Evolutionary conservation across 2,797 vertebrate species (phyloP), one percentile per base, ranked within the genome.

Genomic region (Megaceryle alcyon): DNA sequence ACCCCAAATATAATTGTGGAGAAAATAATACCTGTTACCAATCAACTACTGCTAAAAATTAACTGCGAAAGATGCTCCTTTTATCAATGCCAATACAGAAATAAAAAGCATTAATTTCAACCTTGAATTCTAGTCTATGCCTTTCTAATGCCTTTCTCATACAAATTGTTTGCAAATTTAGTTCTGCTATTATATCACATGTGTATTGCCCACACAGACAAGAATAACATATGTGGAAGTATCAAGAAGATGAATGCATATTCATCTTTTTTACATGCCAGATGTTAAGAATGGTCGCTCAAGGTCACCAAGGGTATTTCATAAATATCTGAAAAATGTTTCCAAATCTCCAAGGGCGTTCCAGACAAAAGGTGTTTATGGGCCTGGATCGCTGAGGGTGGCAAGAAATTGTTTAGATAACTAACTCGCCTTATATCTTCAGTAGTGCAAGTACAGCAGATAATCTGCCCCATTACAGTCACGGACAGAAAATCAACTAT

Each of bases 401-500:
- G 43, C 17, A 48, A 61, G 46, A 57, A 76, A 35, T 29, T 39
- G 61, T 48, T 68, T 35, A 35, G 16, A 5, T 44, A 63, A 69
- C 7, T 22, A 56, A 39, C 14, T 59, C 15, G 9, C 20, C 21
- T 37, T 20, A 9, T 4, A 16, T 20, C 31, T 60, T 76, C 48
- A 26, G 73, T 14, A n/a, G 31, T 2, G 22, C 2, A 11, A 48
- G 10, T 18, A 43, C 28, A 65, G 48, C 7, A 5, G 29, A 31
- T 7, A 31, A 59, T 15, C 14, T 56, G 78, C n/a, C 31, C 33
- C 1, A 0, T 29, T 53, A 19, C 14, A 54, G 25, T 10, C n/a
- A 33, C 1, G 48, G 57, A 4, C 56, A 61, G 53, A 81, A 89
- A 57, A 82, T 31, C 31, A 73, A 14, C 68, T 37, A 7, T 29